These are phyloP conservation scores for Lutra lutra DNA, from an alignment of 2,797 vertebrate species.

Conservation along the genomic window DNA sequence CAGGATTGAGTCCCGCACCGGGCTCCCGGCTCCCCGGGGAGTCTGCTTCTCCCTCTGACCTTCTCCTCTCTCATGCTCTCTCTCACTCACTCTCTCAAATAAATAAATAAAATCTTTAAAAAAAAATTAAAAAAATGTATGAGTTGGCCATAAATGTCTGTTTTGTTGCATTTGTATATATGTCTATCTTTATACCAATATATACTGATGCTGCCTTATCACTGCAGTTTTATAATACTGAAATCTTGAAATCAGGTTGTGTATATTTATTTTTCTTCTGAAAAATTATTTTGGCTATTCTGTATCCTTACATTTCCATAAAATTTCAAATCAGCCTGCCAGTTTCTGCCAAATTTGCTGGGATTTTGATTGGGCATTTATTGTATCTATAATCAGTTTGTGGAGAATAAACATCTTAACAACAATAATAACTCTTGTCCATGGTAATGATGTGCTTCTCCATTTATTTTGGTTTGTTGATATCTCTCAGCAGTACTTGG, in stretches of 20 bases:
- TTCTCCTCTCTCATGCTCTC: too few species aligned
- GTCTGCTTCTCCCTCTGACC: too few species aligned
- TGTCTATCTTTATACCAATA: background rate
- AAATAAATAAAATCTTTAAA: too few species aligned
- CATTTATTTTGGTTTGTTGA: background rate
- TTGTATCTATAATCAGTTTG: background rate
- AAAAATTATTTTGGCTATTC: background rate
- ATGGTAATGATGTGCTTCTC: background rate
- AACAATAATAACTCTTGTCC: background rate
- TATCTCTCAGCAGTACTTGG: background rate
- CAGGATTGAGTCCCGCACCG: too few species aligned
- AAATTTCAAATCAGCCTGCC: background rate
- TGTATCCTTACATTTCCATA: background rate
- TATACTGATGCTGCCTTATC: background rate
- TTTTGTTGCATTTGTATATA: background rate
- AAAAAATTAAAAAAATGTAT: background rate
- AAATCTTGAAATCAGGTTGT: background rate
- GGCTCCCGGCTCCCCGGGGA: too few species aligned
- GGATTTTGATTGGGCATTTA: background rate
- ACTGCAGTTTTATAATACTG: background rate
- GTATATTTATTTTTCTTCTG: background rate
- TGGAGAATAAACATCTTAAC: background rate
- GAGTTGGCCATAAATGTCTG: background rate
- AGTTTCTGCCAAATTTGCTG: background rate
- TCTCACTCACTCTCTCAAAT: too few species aligned